These are phyloP conservation scores for Eulemur mongoz DNA, from an alignment of 2,797 vertebrate species.

Conservation along the genomic window DNA sequence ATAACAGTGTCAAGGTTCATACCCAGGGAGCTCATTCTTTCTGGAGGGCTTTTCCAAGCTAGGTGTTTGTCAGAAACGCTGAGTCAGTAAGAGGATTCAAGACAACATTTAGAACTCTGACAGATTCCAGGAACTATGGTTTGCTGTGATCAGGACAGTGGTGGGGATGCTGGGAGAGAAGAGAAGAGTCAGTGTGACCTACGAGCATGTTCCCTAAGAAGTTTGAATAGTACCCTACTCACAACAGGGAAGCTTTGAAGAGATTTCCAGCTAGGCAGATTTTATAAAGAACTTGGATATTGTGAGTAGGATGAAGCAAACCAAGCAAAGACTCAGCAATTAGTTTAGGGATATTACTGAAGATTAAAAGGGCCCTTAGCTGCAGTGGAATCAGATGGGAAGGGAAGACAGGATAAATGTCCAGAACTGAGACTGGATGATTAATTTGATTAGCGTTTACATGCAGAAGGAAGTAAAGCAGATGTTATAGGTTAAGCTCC, in stretches of 20 bases:
- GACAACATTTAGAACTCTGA: neutral
- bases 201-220: neutral
- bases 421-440: neutral
- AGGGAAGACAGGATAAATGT: neutral
- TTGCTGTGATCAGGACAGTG: neutral
- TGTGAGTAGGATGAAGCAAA: neutral
- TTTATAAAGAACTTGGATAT: neutral
- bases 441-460: neutral
- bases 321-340: neutral
- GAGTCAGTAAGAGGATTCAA: neutral
- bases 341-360: neutral
- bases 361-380: neutral
- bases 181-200: no score
- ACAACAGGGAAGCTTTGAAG: neutral
- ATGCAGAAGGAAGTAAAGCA: neutral
- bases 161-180: neutral
- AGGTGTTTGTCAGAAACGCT: neutral
- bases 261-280: neutral
- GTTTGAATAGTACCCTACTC: neutral
- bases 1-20: neutral
- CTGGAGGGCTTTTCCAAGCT: neutral
- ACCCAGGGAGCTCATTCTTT: neutral
- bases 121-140: neutral
- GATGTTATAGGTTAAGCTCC: neutral
- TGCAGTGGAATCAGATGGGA: neutral